A percentile compares a stretch with the other conserved stretches of the same genome.
These are phyloP conservation scores for Tachycineta bicolor DNA, from an alignment of 2,113 vertebrate genomes.

Conservation along the genomic window DNA sequence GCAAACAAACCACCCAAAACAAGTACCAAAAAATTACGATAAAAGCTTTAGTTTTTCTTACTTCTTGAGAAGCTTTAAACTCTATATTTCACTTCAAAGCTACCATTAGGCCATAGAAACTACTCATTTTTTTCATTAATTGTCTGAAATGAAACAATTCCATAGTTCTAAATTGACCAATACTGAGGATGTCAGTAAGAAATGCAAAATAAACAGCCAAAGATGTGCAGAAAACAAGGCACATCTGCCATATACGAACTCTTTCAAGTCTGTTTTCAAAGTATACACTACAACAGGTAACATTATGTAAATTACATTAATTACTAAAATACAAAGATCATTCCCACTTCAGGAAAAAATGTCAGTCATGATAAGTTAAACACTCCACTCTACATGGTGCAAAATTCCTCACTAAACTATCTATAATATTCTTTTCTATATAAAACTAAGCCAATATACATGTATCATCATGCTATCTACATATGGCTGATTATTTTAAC, in stretches of 20 bases:
- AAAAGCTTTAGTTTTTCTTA: not conserved
- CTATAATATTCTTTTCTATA: not conserved
- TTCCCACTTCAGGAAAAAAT: not conserved
- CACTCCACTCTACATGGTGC: not conserved
- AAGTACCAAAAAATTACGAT: fast-evolving
- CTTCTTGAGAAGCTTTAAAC: not conserved
- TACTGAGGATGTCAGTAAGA: not conserved
- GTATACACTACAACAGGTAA: not conserved
- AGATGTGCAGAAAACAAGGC: not conserved
- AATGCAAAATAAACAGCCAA: not conserved
- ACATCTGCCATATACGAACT: not conserved
- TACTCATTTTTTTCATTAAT: not conserved
- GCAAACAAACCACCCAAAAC: not conserved
- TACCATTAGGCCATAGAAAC: not conserved
- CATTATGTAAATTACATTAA: not conserved
- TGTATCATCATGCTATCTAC: not conserved
- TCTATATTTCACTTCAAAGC: not conserved
- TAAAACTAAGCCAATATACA: not conserved
- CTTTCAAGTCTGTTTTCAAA: not conserved
- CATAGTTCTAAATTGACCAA: not conserved
- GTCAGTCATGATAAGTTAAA: not conserved
- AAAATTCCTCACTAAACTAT: not conserved
- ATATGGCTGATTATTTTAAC: not conserved
- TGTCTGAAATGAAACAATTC: not conserved
- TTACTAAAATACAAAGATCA: not conserved